Percentiles rank a stretch among this genome's conserved stretches.
Conservation (phyloP, 2,113 vertebrate species). For the Oryzias celebensis region DNA sequence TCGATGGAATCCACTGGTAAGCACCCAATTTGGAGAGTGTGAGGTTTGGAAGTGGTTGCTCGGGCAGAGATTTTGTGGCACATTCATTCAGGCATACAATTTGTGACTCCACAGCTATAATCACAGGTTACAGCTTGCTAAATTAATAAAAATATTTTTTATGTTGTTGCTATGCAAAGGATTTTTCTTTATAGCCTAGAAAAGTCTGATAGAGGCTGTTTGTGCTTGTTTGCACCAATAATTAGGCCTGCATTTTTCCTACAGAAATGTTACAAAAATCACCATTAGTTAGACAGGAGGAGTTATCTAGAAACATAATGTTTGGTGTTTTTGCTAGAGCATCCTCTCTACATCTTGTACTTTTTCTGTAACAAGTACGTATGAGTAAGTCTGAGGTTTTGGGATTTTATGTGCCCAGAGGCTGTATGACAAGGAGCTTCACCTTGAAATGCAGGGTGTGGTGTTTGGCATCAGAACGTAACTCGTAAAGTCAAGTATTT, state of each 20-base stretch:
- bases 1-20: slow-evolving; percentile 57
- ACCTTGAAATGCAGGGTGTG: slow-evolving; percentile 53
- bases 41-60: slow-evolving; percentile 26
- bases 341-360: slow-evolving; percentile 17
- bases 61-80: slow-evolving; percentile 45
- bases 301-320: neutral
- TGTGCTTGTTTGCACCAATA: slow-evolving; percentile 22
- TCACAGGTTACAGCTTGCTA: slow-evolving; percentile 35
- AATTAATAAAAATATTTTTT: slow-evolving; percentile 2
- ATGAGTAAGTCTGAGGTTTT: slow-evolving; percentile 36
- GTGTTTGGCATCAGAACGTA: slow-evolving; percentile 42
- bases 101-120: slow-evolving; percentile 49
- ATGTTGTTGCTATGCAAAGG: slow-evolving; percentile 25
- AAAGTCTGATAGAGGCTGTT: slow-evolving; percentile 21
- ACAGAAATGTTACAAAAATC: slow-evolving; percentile 10
- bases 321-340: neutral
- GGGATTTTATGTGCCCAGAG: slow-evolving; percentile 47
- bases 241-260: slow-evolving; percentile 11
- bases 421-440: slow-evolving; percentile 36
- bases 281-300: neutral
- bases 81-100: slow-evolving; percentile 67
- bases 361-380: neutral
- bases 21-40: slow-evolving; percentile 17
- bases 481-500: slow-evolving; percentile 47
- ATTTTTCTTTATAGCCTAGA: slow-evolving; percentile 31